Evolutionary conservation across 2,113 vertebrate genomes (phyloP).

Genomic region (Tetrao urogallus): DNA sequence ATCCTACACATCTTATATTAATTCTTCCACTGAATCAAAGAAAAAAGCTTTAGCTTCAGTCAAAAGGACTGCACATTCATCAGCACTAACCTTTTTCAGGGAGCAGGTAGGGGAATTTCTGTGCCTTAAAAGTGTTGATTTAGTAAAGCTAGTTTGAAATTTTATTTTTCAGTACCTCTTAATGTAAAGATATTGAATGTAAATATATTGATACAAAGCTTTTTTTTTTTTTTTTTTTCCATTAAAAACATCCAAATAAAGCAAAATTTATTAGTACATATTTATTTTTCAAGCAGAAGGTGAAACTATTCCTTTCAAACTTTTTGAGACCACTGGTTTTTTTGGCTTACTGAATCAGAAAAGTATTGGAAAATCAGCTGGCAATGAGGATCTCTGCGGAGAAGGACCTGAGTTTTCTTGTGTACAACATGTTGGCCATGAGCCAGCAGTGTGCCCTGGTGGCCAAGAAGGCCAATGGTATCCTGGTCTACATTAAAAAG

Average conservation of each 20-base stretch:
- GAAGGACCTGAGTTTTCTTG: too few relatives aligned
- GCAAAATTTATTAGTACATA: not conserved
- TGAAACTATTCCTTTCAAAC: not conserved
- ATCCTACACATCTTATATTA: not conserved
- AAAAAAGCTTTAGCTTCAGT: not conserved
- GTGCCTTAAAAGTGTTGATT: not conserved
- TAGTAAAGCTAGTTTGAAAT: not conserved
- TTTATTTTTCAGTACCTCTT: not conserved
- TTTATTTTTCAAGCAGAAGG: not conserved
- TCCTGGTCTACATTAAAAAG: too few relatives aligned
- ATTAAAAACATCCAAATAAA: not conserved
- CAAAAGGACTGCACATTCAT: not conserved
- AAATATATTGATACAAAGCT: not conserved
- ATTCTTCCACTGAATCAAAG: not conserved
- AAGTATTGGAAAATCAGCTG: not conserved
- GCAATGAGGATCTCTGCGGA: not conserved
- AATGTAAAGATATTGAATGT: not conserved
- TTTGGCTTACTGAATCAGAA: not conserved
- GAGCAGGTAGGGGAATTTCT: not conserved
- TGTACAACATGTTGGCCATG: too few relatives aligned
- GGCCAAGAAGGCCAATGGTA: too few relatives aligned
- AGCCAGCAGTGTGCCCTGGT: too few relatives aligned
- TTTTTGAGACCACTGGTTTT: not conserved
- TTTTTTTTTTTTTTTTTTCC: not conserved
- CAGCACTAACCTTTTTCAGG: not conserved